Percentiles rank a stretch among this genome's conserved stretches.
These are phyloP conservation scores for Oopsacas minuta DNA, from an alignment of 37 sponge, comb jelly and placozoan genomes.

Conservation along the genomic window DNA sequence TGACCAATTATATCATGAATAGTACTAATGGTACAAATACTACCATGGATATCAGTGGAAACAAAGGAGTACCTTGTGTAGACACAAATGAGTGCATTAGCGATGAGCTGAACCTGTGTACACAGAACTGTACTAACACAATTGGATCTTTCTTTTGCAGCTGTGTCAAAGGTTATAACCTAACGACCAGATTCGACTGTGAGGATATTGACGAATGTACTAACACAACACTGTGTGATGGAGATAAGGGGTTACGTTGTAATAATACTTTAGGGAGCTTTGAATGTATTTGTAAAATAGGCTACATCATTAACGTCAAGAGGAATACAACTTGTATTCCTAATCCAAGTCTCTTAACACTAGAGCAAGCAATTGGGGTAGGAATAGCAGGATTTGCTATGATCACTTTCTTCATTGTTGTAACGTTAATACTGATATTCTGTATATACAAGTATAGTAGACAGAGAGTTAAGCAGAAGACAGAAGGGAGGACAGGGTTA, in stretches of 20 bases:
- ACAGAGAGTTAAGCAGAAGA: not conserved
- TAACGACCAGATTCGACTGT: not conserved
- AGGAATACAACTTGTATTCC: not conserved
- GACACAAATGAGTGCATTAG: not conserved
- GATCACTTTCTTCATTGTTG: not conserved
- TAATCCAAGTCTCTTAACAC: not conserved
- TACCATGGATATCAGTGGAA: not conserved
- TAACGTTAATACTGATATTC: not conserved
- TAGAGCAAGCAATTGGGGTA: not conserved
- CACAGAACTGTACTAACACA: not conserved
- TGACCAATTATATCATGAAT: not conserved
- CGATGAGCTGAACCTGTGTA: not conserved
- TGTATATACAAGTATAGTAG: not conserved
- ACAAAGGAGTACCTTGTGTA: not conserved
- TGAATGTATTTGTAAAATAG: not conserved
- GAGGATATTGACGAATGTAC: not conserved
- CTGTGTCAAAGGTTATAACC: not conserved
- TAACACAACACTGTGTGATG: not conserved
- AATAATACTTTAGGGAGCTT: not conserved
- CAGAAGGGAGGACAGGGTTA: not conserved
- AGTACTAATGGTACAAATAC: not conserved
- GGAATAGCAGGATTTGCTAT: not conserved
- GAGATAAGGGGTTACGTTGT: not conserved
- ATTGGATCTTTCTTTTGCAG: not conserved
- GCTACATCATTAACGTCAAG: not conserved